Base-by-base conservation (phyloP, 1,140 invertebrate species). In the Nasonia longicornis region DNA sequence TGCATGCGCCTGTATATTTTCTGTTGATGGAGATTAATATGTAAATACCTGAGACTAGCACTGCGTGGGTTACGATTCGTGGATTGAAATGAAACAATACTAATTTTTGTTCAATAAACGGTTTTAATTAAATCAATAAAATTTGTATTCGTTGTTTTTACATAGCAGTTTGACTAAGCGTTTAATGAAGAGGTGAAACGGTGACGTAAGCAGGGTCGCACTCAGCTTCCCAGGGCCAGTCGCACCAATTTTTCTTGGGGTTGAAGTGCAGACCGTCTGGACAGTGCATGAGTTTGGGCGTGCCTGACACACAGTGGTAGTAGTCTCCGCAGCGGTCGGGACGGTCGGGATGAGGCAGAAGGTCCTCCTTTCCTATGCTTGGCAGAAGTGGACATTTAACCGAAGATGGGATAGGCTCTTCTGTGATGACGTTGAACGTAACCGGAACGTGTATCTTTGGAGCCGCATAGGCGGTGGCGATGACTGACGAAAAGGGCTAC, bases 211-310 rank as follows among this genome's bases (percentile, higher is more conserved):
- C 45, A 3, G 63, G 64, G n/a, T 67, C 64, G 22, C 64, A 67
- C 20, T 22, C 2, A 3, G 64, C 64, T 26, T n/a, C 11, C 0
- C 84, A 66, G 0, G 88, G 89, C 89, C 90, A 94, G 85, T 94
- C 93, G 84, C 93, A 94, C 7, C 91, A 88, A 82, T 89, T 87
- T 2, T 88, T 82, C 2, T 84, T 52, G 6, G 90, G 83, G 84
- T 94, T 93, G 87, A 93, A 94, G 74, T 92, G 90, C 1, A 94
- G 86, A 1, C 89, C 90, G 3, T 83, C 72, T 3, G 92, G 91
- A 82, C 94, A 94, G 7, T 77, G 12, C 84, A 90, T 89, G 14
- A 90, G 85, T n/a, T 92, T 87, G 1, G 92, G 88, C 16, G 84
- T 76, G 0, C 91, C 92, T 11, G 86, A 88, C 1, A 90, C 87